Base-by-base conservation (phyloP, 2,888 invertebrate species). In the Marronus borbonicus region DNA sequence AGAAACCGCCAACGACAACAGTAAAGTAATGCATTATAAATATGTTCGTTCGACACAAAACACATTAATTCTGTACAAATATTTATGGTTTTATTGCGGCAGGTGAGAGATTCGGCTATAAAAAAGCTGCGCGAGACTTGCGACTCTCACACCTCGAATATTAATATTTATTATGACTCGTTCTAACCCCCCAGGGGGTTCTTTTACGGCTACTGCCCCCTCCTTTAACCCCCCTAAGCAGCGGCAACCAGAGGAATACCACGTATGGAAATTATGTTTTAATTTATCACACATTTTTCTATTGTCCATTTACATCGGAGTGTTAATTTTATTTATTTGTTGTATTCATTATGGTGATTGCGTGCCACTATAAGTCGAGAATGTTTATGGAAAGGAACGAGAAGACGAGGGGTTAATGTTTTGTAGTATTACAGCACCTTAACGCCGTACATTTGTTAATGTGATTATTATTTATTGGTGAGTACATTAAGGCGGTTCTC, bases 101-200 rank as follows among this genome's bases (percentile, higher is more conserved):
- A 88, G 88, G 87, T 88, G 88, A 86, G 86, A 83, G 83, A 83
- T 83, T 82, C 82, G 83, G 83, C 82, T 81, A 82, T 78, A 79
- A 78, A 82, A 82, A 82, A 82, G 82, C 80, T 80, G 81, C 72
- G 60, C 80, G 80, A 82, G 80, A 79, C 82, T 81, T 83, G 86
- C 85, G 84, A 85, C 84, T 86, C 85, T 87, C 87, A 85, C 87
- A 87, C 87, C 86, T 88, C 86, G 84, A 86, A 87, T 87, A 87
- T 87, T 88, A 87, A 88, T 88, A 88, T 88, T 88, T 88, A 88
- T 88, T 88, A 86, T 87, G 87, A 88, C 87, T 87, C 85, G 88
- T 86, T 84, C 84, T 82, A 80, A 82, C 83, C 85, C 86, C 82
- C 86, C 83, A 84, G 86, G 86, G 87, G 87, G 85, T 84, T 84